Percentiles rank a stretch among this genome's conserved stretches.
Evolutionary conservation across 2,797 vertebrate species (phyloP).

Genomic region (Falco concolor): DNA sequence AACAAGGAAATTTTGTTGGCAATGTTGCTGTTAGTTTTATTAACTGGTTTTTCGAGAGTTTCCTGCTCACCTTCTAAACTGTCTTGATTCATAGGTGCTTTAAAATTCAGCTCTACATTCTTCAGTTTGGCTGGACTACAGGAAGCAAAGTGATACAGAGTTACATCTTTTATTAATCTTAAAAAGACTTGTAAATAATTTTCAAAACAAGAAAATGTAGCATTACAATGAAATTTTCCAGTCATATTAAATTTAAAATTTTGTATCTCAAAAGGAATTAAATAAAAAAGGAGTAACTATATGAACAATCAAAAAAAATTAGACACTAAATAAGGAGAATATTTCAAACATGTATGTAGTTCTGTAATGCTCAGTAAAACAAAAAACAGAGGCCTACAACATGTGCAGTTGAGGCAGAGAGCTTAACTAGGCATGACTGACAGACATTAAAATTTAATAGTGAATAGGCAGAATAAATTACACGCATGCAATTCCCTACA

Average conservation of each 20-base stretch:
- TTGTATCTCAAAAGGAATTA: background rate
- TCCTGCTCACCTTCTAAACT: constrained; percentile 67
- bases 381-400: constrained; percentile 15
- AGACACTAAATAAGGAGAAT: background rate
- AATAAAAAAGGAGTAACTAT: background rate
- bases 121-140: constrained; percentile 78
- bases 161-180: background rate
- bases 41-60: constrained; percentile 69
- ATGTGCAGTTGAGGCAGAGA: background rate
- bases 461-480: constrained; percentile 39
- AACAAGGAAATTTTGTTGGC: constrained; percentile 83
- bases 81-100: constrained; percentile 66
- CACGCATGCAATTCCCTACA: background rate
- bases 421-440: constrained; percentile 1
- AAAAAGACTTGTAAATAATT: background rate
- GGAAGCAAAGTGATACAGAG: constrained; percentile 45
- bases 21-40: constrained; percentile 71
- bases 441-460: constrained; percentile 32
- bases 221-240: background rate
- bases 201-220: background rate
- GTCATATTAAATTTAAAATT: background rate
- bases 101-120: constrained; percentile 77
- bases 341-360: background rate
- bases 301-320: background rate
- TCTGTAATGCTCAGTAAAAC: background rate